Evolutionary conservation across 2,888 invertebrate species (phyloP), one percentile per base, ranked within the genome.

Genomic region (Imbricaverruca yamaguchii): DNA sequence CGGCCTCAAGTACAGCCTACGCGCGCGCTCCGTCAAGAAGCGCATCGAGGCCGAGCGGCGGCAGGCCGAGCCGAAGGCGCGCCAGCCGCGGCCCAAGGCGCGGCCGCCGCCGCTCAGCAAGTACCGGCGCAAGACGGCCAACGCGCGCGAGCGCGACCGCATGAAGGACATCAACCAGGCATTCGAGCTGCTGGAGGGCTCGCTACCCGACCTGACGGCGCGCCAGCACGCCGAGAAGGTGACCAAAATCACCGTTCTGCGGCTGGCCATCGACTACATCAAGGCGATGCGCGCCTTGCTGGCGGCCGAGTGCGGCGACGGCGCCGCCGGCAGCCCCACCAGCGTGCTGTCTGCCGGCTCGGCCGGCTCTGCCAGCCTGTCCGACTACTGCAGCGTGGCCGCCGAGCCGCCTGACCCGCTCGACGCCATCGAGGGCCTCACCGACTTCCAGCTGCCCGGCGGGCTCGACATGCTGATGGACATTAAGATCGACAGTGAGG

Each of bases 91-190:
- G 69, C 85, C 85, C 80, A 89, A 88, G 85, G 86, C 87, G 84
- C 90, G 86, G 88, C 93, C 88, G 6, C 87, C 89, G n/a, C 91
- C 92, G 13, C 90, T 96, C 84, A 94, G 94, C 89, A 96, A 95
- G 87, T 96, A 96, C 88, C 89, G 95, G 56, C 90, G 96, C 85
- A 94, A 94, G 89, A 95, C 95, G 0, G 96, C 96, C 21, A 96
- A 96, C 88, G 94, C 95, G 0, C 88, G 96, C 59, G 96, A 96
- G 86, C 88, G 96, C 61, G 92, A 92, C 84, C 90, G 96, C 81
- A 96, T 96, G 95, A 90, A 93, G 80, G 95, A 95, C 87, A 95
- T 96, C 85, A 96, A 96, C 88, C 90, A 91, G 83, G 96, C 95
- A 0, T 96, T 96, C 87, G 95, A 95, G 86, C 90, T 92, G 2